phyloP scores from a whole-genome alignment of 2,888 invertebrate species.

The Cryptophagus acutangulus region DNA sequence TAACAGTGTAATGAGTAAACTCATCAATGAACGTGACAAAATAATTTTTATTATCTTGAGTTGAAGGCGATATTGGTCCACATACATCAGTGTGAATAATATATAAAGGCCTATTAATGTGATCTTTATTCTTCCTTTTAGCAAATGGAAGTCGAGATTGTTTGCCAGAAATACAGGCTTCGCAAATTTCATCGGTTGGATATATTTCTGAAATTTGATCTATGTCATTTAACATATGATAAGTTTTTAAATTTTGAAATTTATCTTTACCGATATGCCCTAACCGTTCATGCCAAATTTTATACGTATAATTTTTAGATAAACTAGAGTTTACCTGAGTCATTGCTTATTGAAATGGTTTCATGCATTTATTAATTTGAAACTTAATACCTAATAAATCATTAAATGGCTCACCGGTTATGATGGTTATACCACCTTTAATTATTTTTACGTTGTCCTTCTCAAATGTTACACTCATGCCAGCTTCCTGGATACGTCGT shows the following conservation, averaged over 20 bases:
- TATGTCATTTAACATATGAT: conserved; percentile 5
- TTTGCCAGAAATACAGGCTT: conserved; percentile 15
- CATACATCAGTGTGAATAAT: conserved; percentile 20
- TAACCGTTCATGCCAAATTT: conserved; percentile 29
- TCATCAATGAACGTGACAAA: too few relatives aligned
- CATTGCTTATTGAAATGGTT: neutral
- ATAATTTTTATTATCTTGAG: conserved; percentile 19
- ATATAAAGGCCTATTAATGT: conserved; percentile 16
- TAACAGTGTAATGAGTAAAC: conserved; percentile 15
- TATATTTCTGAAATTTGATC: neutral
- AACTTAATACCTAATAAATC: conserved; percentile 24
- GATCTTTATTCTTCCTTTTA: conserved; percentile 13
- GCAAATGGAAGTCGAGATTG: conserved; percentile 13
- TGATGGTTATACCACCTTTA: conserved; percentile 22
- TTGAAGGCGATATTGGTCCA: conserved; percentile 17
- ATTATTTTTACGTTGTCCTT: conserved; percentile 27
- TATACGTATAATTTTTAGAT: conserved; percentile 20
- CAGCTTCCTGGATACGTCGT: conserved; percentile 21
- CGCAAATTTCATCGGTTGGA: conserved; percentile 9
- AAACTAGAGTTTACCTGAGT: conserved; percentile 8
- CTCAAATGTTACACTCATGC: conserved; percentile 32
- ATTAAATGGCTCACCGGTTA: conserved; percentile 28
- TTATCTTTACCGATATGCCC: conserved; percentile 14
- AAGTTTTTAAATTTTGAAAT: conserved; percentile 10
- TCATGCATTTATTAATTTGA: conserved; percentile 10